Base-by-base conservation (phyloP, 2,113 vertebrate genomes). In the Zapornia atra region DNA sequence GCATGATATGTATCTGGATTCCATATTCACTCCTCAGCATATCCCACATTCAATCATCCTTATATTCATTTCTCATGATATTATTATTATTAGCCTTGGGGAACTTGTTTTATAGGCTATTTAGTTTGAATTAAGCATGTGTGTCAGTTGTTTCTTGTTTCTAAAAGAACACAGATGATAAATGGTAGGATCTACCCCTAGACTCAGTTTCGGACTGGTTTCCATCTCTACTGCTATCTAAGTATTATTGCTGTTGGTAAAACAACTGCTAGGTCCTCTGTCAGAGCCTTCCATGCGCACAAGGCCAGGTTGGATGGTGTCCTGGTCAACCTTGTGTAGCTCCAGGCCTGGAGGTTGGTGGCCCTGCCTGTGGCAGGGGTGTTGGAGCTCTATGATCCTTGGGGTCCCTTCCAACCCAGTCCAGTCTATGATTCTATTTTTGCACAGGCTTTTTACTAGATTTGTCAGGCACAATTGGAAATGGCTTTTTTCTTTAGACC, bases 61-160 rank as follows among this genome's bases (percentile, higher is more conserved):
- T 44, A 94, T 88, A 97, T 96, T 98, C 77, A 98, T 98, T 98
- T 98, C 92, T 97, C 94, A 86, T 94, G 76, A 98, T 98, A 96
- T 56, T 95, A 96, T 97, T 97, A 94, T 96, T 96, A 92, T 97
- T 95, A 81, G 96, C 97, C 95, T 90, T 82, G 81, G 97, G 98
- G 97, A 97, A 96, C 95, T 97, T 96, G 97, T 97, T 96, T 98
- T 97, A 98, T 98, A 97, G 93, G 51, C 36, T 93, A 93, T 97
- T 97, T 97, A 97, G 97, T 98, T 96, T 98, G 96, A 98, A 98
- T 98, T 97, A 98, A 98, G 90, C 69, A 42, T 72, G 61, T 77
- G 59, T 79, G 76, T 95, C 86, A 64, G 93, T 98, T 91, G 73
- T 82, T 91, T 95, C 96, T 95, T 88, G 76, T 85, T 94, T 90